These are phyloP conservation scores for Mirza zaza DNA, from an alignment of 2,113 vertebrate species.

Conservation along the genomic window DNA sequence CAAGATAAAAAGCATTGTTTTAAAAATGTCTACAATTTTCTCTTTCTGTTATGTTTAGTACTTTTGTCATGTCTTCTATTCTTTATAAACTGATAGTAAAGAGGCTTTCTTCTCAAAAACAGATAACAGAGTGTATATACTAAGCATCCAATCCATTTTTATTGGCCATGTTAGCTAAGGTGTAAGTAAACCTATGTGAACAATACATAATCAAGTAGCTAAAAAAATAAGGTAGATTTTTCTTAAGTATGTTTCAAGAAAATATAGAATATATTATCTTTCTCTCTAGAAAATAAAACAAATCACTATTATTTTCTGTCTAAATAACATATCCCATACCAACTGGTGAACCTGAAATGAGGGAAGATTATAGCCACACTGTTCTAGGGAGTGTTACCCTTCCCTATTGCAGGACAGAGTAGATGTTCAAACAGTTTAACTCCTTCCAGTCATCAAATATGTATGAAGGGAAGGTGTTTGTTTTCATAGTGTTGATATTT, in stretches of 20 bases:
- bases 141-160: neutral
- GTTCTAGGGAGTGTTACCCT: neutral
- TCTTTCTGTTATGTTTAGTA: neutral
- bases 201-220: neutral
- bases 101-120: neutral
- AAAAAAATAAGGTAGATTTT: neutral
- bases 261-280: neutral
- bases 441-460: conserved; percentile 51
- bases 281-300: neutral
- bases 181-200: neutral
- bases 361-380: fast-evolving
- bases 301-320: neutral
- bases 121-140: neutral
- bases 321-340: neutral
- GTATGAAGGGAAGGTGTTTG: conserved; percentile 50
- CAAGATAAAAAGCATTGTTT: neutral
- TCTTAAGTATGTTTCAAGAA: neutral
- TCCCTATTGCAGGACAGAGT: neutral
- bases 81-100: neutral
- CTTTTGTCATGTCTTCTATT: neutral
- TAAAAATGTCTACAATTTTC: neutral
- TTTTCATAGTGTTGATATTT: conserved; percentile 61
- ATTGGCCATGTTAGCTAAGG: neutral
- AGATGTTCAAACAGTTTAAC: neutral
- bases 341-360: neutral